Conservation (phyloP, 2,888 invertebrate species). For the Heliconius aoede region DNA sequence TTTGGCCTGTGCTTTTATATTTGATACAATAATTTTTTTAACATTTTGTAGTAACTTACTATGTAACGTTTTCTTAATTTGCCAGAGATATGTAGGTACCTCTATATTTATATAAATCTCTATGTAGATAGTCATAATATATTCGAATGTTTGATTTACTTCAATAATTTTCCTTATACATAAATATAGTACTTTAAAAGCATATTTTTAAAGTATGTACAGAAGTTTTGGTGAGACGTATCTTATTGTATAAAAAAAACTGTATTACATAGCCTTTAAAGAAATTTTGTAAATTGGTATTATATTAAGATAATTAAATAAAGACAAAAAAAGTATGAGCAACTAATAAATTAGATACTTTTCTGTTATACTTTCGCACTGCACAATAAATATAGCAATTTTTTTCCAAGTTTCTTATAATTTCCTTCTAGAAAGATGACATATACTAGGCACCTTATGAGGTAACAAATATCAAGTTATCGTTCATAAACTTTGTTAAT, state of each 20-base stretch:
- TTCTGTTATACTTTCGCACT: not conserved
- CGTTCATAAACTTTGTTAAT: not conserved
- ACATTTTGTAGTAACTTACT: not conserved
- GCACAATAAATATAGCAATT: not conserved
- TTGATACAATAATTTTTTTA: slow-evolving; percentile 5
- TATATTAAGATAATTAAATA: too few relatives aligned
- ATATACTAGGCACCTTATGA: not conserved
- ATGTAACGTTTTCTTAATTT: not conserved
- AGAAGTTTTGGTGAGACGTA: not conserved
- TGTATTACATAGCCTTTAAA: not conserved
- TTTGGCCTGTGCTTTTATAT: slow-evolving; percentile 41
- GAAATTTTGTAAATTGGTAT: too few relatives aligned
- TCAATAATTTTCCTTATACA: not conserved
- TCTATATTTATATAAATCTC: not conserved
- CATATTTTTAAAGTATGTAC: too few relatives aligned
- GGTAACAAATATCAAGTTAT: not conserved
- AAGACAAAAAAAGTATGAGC: not conserved
- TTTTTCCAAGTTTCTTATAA: not conserved
- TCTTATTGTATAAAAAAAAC: not conserved
- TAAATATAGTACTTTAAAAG: not conserved
- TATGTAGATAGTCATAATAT: not conserved
- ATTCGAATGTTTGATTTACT: too few relatives aligned
- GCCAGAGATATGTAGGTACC: not conserved
- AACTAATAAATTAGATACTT: not conserved
- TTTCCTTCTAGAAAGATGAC: not conserved